Base-by-base conservation (phyloP, 2,113 vertebrate species). In the Malurus elegans region DNA sequence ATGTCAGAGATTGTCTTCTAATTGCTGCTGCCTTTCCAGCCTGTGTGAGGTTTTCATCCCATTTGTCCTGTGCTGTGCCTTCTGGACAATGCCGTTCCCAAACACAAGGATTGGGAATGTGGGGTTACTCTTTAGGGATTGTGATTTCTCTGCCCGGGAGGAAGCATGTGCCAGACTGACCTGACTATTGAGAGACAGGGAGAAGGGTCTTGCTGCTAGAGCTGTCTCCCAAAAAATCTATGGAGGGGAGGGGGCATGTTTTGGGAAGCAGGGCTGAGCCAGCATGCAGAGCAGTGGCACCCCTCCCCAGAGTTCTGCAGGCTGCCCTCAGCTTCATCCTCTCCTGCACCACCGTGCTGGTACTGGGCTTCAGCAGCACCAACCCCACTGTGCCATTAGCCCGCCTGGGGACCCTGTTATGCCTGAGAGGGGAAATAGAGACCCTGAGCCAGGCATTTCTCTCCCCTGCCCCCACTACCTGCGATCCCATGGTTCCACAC, bases 61-160 rank as follows among this genome's bases (percentile, higher is more conserved):
- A 9, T 42, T 24, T 45, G 26, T 47, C 38, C 40, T 18, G 32
- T n/a, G 61, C 42, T 79, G 56, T 50, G 38, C 53, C n/a, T 79
- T 64, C 53, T 0, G 0, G 42, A 36, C 38, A 11, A 23, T 4
- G 1, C 11, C 28, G 62, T 26, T 91, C 62, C 42, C 71, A 53
- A 48, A 61, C 15, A 23, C 6, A 24, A 36, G 28, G n/a, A 16
- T 3, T 75, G 50, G 58, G 62, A 72, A 53, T 23, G 31, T 42
- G 71, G 36, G 9, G 65, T 93, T 88, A 20, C 53, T 47, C 34
- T 40, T 40, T 3, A 9, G 45, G 56, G 74, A 53, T 9, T 0
- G 0, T 85, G 44, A 51, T 82, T 79, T 45, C 53, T 54, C 51
- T 79, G 34, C 32, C 47, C 48, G 44, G 75, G 45, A 57, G 44